Evolutionary conservation across 2,113 vertebrate genomes (phyloP).

Genomic region (Brachypodius melanocephalos): DNA sequence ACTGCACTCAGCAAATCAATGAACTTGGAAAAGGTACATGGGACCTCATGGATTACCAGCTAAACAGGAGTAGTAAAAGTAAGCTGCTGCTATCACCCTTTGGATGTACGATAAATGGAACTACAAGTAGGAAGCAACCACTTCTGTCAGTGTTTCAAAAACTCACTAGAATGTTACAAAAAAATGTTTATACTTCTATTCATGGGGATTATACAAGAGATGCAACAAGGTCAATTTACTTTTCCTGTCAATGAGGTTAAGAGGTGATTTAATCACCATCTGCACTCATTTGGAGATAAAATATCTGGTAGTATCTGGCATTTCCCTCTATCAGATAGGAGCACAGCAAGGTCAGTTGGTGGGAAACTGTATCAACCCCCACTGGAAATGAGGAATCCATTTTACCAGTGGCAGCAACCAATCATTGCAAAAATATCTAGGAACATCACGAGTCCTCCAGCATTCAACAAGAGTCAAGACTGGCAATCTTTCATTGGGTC

Average conservation of each 20-base stretch:
- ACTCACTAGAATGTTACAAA: not conserved
- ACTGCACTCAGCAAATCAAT: not conserved
- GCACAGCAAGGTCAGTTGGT: not conserved
- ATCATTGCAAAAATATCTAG: not conserved
- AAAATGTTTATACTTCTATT: not conserved
- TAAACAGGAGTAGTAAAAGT: not conserved
- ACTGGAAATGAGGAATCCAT: not conserved
- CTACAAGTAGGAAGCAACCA: not conserved
- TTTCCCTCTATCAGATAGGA: not conserved
- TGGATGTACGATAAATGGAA: not conserved
- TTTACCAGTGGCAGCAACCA: not conserved
- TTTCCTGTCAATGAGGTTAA: not conserved
- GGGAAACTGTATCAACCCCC: not conserved
- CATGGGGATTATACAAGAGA: not conserved
- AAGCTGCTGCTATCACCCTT: not conserved
- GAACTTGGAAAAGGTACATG: not conserved
- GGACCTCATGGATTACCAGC: not conserved
- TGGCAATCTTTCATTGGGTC: not conserved
- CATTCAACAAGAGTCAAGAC: not conserved
- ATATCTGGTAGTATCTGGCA: not conserved
- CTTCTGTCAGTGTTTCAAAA: not conserved
- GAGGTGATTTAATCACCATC: not conserved
- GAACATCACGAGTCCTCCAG: not conserved
- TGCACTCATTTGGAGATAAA: not conserved
- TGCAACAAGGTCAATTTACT: not conserved